Evolutionary conservation across 2,888 invertebrate species (phyloP), one percentile per base, ranked within the genome.

Genomic region (Parnassius orleans): DNA sequence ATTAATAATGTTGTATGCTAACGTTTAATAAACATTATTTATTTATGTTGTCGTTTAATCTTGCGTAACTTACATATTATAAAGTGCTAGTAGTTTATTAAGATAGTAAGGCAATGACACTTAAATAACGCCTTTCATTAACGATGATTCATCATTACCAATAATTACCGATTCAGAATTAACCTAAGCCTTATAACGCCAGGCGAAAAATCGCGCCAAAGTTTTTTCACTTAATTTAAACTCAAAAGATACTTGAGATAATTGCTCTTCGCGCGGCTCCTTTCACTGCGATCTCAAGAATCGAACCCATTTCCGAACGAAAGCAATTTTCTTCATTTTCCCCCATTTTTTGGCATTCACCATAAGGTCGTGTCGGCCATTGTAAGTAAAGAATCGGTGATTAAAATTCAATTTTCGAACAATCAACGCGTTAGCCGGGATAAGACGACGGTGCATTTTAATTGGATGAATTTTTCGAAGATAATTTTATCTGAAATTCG

Each of bases 351-450:
- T 90, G 89, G 87, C 84, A 84, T 86, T 83, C 84, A 81, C 77
- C 72, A 66, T 54, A 57, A 62, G 58, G 57, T 77, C 66, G 72
- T 81, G 79, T 75, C 73, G 78, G 74, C 87, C 82, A 86, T 91
- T 91, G 90, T 90, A 78, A 84, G 80, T 75, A 84, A 85, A 86
- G 85, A 83, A 83, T 84, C 84, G 90, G 90, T 89, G 88, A 91
- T 91, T 91, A 91, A 90, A 91, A 91, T 90, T 90, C 90, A 90
- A 91, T 91, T 90, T 90, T 82, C 80, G 90, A 84, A 90, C 90
- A 91, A 90, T 91, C 85, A 80, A 84, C 87, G 86, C 87, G 86
- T 85, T 79, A 74, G 80, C 72, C 66, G 77, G 80, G 82, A 79
- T 78, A 70, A 77, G 77, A 81, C 83, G 84, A 44, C 81, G 84